Percentiles rank a stretch among this genome's conserved stretches.
Evolutionary conservation across 1,140 invertebrate genomes (phyloP).

Genomic region (Bombus confusus): DNA sequence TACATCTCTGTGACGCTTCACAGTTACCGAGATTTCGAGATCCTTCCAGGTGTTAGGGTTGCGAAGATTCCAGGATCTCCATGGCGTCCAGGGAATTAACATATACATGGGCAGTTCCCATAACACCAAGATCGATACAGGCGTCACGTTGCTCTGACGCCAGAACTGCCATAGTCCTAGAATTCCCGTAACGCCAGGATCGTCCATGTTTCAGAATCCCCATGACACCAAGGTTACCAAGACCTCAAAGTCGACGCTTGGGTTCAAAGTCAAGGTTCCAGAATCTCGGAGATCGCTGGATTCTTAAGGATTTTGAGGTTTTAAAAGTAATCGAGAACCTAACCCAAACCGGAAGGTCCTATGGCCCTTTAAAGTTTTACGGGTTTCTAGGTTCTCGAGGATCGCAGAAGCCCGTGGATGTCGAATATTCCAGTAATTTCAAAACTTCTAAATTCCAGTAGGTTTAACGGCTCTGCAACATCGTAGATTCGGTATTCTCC

Average conservation of each 20-base stretch:
- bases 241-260: background rate
- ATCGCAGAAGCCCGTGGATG: background rate
- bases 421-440: background rate
- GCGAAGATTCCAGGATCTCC: background rate
- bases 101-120: background rate
- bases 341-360: background rate
- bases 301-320: too few relatives aligned
- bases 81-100: background rate
- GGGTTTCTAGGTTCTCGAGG: too few relatives aligned
- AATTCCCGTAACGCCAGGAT: background rate
- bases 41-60: background rate
- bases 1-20: background rate
- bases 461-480: background rate
- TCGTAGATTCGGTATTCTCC: background rate
- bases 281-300: background rate
- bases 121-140: background rate
- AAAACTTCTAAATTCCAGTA: background rate
- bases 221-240: background rate
- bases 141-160: background rate
- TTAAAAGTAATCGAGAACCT: background rate
- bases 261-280: too few relatives aligned
- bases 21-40: background rate
- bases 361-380: background rate
- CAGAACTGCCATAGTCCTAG: background rate
- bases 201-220: too few relatives aligned